Evolutionary conservation across 2,888 invertebrate genomes (phyloP).

Genomic region (Scotopteryx bipunctaria): DNA sequence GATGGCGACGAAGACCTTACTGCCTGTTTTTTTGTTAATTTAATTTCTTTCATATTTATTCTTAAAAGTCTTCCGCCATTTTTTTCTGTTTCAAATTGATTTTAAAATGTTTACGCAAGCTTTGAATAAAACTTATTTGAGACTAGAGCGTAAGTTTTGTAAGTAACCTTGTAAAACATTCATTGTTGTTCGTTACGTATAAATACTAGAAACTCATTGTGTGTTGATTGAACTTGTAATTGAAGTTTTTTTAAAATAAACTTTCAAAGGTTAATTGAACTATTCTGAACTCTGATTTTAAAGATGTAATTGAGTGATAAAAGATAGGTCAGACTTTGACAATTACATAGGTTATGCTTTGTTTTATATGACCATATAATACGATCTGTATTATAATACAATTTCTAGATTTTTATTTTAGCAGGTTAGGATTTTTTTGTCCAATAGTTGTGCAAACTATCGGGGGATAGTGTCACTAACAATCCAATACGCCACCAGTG

Average conservation of each 20-base stretch:
- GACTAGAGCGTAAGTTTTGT: conserved; percentile 7
- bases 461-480: too few species aligned
- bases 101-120: background rate
- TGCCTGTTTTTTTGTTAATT: too few species aligned
- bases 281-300: conserved; percentile 10
- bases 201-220: conserved; percentile 33
- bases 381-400: too few species aligned
- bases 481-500: too few species aligned
- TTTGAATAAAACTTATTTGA: conserved; percentile 3
- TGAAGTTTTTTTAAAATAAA: conserved; percentile 32
- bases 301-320: conserved; percentile 15
- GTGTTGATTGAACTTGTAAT: conserved; percentile 35
- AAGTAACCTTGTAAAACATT: conserved; percentile 27
- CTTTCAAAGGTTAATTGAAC: conserved; percentile 12
- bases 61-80: too few species aligned
- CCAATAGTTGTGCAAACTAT: too few species aligned
- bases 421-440: too few species aligned
- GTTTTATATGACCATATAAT: background rate
- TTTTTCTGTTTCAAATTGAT: background rate
- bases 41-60: too few species aligned
- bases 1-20: too few species aligned
- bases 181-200: conserved; percentile 24
- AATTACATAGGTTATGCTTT: background rate
- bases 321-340: background rate
- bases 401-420: too few species aligned